Evolutionary conservation across 92 coral and sea anemone species (phyloP).

Genomic region (Montipora capitata): DNA sequence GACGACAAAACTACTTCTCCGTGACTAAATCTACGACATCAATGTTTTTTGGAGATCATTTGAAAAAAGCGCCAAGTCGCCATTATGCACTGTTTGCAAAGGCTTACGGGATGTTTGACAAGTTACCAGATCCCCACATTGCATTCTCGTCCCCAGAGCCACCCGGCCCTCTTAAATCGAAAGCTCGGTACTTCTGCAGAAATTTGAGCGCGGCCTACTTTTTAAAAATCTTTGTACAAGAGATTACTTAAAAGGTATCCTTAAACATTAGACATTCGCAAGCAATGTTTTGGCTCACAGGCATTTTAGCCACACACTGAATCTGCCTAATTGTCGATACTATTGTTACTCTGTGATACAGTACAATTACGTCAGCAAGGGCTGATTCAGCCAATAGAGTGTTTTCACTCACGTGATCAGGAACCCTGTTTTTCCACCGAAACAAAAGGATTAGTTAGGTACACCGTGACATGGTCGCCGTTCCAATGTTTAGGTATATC

Average conservation of each 20-base stretch:
- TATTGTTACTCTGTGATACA: not conserved
- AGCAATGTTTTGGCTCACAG: no score
- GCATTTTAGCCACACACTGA: not conserved
- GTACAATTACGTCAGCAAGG: not conserved
- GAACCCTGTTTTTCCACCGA: no score
- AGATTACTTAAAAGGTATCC: no score
- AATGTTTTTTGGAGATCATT: not conserved
- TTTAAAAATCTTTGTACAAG: no score
- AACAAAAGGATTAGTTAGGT: no score
- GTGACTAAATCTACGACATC: not conserved
- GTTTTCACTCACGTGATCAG: no score
- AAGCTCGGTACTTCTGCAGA: no score
- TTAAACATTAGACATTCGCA: no score
- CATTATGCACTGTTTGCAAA: slow-evolving; percentile 24
- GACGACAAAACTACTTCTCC: not conserved
- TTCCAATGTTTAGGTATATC: no score
- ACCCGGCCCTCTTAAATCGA: not conserved
- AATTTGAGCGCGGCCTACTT: no score
- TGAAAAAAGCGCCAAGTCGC: slow-evolving; percentile 34
- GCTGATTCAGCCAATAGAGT: no score
- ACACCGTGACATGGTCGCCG: no score
- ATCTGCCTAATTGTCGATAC: not conserved
- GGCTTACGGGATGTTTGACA: slow-evolving; percentile 4
- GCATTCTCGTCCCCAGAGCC: not conserved
- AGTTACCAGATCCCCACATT: slow-evolving; percentile 7